A percentile compares a stretch with the other conserved stretches of the same genome.
Conservation (phyloP, 2,797 vertebrate species). For the Botia kubotai region DNA sequence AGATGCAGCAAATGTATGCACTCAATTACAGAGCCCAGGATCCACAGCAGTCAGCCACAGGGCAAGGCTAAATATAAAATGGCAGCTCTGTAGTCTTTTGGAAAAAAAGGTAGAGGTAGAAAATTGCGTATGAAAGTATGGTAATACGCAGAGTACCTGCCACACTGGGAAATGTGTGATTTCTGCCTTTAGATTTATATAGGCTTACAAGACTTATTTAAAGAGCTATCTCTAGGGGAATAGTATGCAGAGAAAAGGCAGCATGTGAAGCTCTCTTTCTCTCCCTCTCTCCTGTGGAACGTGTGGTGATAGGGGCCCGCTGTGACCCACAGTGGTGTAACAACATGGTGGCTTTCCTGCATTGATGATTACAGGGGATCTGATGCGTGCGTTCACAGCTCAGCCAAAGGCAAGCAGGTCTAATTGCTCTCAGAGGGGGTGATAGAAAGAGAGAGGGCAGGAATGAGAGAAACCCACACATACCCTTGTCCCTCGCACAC, state of each 20-base stretch:
- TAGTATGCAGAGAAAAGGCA: constrained; percentile 31
- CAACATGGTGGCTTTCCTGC: constrained; percentile 61
- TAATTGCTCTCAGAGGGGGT: constrained; percentile 81
- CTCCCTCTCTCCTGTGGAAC: not conserved
- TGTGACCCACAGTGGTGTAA: constrained; percentile 67
- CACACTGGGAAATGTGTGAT: constrained; percentile 49
- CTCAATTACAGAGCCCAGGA: constrained; percentile 60
- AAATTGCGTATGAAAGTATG: constrained; percentile 52
- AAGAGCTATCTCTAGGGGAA: constrained; percentile 60
- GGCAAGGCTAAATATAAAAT: constrained; percentile 63
- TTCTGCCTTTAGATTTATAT: constrained; percentile 62
- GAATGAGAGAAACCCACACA: constrained; percentile 66
- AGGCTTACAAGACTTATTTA: constrained; percentile 63
- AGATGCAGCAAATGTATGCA: constrained; percentile 59
- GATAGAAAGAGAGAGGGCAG: constrained; percentile 57
- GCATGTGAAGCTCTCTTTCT: constrained; percentile 28
- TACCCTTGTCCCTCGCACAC: constrained; percentile 52
- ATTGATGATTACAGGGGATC: constrained; percentile 65
- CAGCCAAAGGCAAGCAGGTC: constrained; percentile 71
- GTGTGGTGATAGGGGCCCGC: constrained; percentile 54
- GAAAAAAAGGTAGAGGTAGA: constrained; percentile 45
- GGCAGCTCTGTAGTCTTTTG: constrained; percentile 56
- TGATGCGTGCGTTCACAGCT: constrained; percentile 70
- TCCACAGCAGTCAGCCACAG: constrained; percentile 46
- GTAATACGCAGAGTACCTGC: constrained; percentile 56